phyloP scores from a whole-genome alignment of 2,888 invertebrate species.

The Diarsia mendica region DNA sequence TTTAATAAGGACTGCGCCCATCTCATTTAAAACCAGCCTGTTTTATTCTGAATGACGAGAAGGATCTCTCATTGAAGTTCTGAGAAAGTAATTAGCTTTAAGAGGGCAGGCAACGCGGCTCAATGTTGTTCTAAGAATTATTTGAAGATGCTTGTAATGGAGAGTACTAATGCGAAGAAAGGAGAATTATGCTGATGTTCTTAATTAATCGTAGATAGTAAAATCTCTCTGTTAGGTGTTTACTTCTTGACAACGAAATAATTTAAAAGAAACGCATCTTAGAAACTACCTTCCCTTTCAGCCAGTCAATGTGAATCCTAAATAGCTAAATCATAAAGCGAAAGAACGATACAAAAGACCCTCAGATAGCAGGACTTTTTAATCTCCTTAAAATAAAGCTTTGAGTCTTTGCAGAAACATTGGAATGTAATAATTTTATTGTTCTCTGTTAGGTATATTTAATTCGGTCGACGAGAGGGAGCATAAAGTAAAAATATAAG shows the following conservation, averaged over 20 bases:
- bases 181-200: not conserved
- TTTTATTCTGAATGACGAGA: slow-evolving; percentile 53
- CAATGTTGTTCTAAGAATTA: slow-evolving; percentile 48
- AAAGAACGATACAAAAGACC: slow-evolving; percentile 32
- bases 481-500: slow-evolving; percentile 23
- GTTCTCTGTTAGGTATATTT: slow-evolving; percentile 37
- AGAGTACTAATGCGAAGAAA: slow-evolving; percentile 11
- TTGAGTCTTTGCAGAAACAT: slow-evolving; percentile 45
- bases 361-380: slow-evolving; percentile 47
- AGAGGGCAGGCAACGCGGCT: slow-evolving; percentile 32
- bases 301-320: slow-evolving; percentile 15
- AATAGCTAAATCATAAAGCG: slow-evolving; percentile 24
- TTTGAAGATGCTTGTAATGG: slow-evolving; percentile 22
- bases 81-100: slow-evolving; percentile 65
- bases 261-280: not conserved
- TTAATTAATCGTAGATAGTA: not conserved
- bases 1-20: slow-evolving; percentile 57
- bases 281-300: not conserved
- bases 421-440: slow-evolving; percentile 49
- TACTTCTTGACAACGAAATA: not conserved
- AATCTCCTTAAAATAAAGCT: slow-evolving; percentile 63
- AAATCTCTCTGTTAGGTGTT: not conserved
- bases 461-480: slow-evolving; percentile 13
- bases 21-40: slow-evolving; percentile 53
- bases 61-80: slow-evolving; percentile 57